Conservation (phyloP, 2,888 invertebrate genomes). For the Caenorhabditis becei region DNA sequence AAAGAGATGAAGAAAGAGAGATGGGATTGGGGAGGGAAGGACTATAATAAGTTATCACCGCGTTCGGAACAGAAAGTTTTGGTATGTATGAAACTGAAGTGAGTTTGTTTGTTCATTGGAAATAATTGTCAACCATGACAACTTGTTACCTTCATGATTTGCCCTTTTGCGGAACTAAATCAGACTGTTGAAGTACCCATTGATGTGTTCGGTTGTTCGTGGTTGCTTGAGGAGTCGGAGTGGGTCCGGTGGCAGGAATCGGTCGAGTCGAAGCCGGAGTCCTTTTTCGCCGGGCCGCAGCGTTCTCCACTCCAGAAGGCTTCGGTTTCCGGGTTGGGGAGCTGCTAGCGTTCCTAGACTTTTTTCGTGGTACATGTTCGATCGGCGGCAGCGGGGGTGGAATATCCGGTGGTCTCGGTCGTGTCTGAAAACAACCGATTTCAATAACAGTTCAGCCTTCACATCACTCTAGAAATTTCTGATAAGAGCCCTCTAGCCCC, state of each 20-base stretch:
- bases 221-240: slow-evolving; percentile 28
- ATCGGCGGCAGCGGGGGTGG: slow-evolving; percentile 69
- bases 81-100: slow-evolving; percentile 58
- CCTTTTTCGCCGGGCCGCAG: slow-evolving; percentile 56
- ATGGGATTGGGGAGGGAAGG: slow-evolving; percentile 18
- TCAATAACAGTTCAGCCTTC: slow-evolving; percentile 1
- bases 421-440: slow-evolving; percentile 48
- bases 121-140: not conserved
- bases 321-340: slow-evolving; percentile 67
- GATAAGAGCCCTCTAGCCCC: not conserved
- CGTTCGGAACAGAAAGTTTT: slow-evolving; percentile 33
- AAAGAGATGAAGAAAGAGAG: slow-evolving; percentile 39
- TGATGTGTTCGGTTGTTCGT: slow-evolving; percentile 68
- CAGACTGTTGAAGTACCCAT: slow-evolving; percentile 78
- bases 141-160: slow-evolving; percentile 19
- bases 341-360: slow-evolving; percentile 62
- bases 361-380: slow-evolving; percentile 58
- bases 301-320: slow-evolving; percentile 52
- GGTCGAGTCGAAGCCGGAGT: slow-evolving; percentile 51
- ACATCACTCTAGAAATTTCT: not conserved
- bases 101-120: slow-evolving; percentile 8
- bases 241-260: slow-evolving; percentile 36
- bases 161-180: slow-evolving; percentile 68
- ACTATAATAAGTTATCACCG: slow-evolving; percentile 57
- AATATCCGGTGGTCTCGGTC: slow-evolving; percentile 70